A percentile compares a stretch with the other conserved stretches of the same genome.
Conservation (phyloP, 2,113 vertebrate species). For the Gobio gobio region DNA sequence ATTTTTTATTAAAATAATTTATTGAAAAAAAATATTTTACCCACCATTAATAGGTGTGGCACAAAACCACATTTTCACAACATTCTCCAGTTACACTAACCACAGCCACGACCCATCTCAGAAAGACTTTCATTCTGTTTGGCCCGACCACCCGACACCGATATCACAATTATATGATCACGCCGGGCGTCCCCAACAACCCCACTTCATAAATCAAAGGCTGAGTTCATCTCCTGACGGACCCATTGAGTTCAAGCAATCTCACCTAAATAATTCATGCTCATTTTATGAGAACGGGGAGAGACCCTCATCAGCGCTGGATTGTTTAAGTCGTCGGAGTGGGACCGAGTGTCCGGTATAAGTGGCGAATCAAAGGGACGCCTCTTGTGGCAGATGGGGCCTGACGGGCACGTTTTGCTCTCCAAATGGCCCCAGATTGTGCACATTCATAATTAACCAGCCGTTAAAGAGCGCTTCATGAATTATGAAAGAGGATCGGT, state of each 20-base stretch:
- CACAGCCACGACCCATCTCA: conserved; percentile 43
- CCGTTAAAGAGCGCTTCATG: conserved; percentile 69
- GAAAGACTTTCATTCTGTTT: conserved; percentile 66
- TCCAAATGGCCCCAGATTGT: conserved; percentile 81
- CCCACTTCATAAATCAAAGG: conserved; percentile 68
- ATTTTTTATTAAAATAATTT: not conserved
- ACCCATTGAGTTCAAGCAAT: conserved; percentile 62
- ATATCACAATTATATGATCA: conserved; percentile 41
- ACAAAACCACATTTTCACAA: not conserved
- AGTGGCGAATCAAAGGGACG: conserved; percentile 74
- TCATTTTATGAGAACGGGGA: not conserved
- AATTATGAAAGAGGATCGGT: conserved; percentile 63
- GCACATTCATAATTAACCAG: conserved; percentile 86
- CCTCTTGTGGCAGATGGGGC: conserved; percentile 78
- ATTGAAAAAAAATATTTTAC: too few relatives aligned
- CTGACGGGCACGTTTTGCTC: conserved; percentile 74
- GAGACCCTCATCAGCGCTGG: conserved; percentile 48
- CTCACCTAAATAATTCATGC: conserved; percentile 38
- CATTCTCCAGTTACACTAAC: not conserved
- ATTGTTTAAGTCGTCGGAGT: conserved; percentile 75
- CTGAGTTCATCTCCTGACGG: conserved; percentile 56
- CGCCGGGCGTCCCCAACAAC: conserved; percentile 50
- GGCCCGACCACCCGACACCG: conserved; percentile 47
- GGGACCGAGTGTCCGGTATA: conserved; percentile 66
- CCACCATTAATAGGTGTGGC: not conserved